These are phyloP conservation scores for Choloepus hoffmanni DNA, from an alignment of 2,113 vertebrate species.

Conservation along the genomic window DNA sequence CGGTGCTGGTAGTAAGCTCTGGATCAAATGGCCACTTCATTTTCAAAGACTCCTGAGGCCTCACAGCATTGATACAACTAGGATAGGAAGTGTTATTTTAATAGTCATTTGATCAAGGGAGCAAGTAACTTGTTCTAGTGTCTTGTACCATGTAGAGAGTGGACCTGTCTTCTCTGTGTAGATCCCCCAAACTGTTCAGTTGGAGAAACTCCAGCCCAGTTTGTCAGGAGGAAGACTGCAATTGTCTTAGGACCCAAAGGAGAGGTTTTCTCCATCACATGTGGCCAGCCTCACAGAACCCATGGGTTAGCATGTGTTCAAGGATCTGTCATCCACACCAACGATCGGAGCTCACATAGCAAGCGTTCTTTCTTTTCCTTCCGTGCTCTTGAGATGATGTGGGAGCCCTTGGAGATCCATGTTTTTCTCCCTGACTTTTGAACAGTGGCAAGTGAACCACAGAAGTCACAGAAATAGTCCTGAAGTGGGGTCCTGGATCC, in stretches of 20 bases:
- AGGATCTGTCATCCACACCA: neutral
- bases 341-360: fast-evolving
- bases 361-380: neutral
- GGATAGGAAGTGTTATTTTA: slow-evolving; percentile 47
- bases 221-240: neutral
- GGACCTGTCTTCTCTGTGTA: neutral
- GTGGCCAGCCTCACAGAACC: neutral
- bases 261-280: neutral
- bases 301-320: neutral
- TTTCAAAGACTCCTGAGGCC: slow-evolving; percentile 74
- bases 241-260: neutral
- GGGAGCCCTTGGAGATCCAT: neutral
- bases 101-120: slow-evolving; percentile 52
- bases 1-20: slow-evolving; percentile 49
- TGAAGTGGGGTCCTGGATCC: neutral
- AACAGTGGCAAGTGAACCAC: neutral
- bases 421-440: neutral
- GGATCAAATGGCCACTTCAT: slow-evolving; percentile 78
- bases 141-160: slow-evolving; percentile 25
- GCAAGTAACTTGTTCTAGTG: slow-evolving; percentile 25
- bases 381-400: neutral
- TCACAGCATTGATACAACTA: neutral
- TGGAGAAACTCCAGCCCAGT: neutral
- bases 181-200: neutral
- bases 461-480: neutral